Conservation (phyloP, 1,140 invertebrate genomes). For the Triops longicaudatus region DNA sequence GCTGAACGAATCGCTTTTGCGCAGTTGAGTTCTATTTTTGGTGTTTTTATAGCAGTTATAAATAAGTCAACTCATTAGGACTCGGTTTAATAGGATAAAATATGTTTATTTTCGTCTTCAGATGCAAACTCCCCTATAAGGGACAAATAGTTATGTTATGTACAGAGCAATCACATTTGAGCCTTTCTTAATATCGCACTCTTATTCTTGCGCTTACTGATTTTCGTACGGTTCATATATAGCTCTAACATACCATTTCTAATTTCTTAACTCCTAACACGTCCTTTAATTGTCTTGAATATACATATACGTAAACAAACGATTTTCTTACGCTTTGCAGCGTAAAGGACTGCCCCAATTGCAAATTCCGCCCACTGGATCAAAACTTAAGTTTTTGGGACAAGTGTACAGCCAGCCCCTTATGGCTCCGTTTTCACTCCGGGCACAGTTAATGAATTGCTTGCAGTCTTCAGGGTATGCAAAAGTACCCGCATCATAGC, state of each 20-base stretch:
- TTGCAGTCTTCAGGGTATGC: conserved; percentile 76
- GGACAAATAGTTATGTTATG: not conserved
- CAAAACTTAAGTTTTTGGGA: conserved; percentile 69
- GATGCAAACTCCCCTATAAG: not conserved
- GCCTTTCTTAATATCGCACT: not conserved
- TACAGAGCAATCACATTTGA: conserved; percentile 7
- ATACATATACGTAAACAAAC: not conserved
- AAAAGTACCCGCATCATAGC: conserved; percentile 77
- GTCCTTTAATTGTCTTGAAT: not conserved
- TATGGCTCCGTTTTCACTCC: conserved; percentile 57
- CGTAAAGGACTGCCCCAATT: conserved; percentile 51
- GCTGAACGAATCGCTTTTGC: too few relatives aligned
- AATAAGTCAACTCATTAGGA: too few relatives aligned
- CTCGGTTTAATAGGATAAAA: not conserved
- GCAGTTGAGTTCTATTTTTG: too few relatives aligned
- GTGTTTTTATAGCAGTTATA: too few relatives aligned
- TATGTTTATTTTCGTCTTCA: not conserved
- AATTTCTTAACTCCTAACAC: too few relatives aligned
- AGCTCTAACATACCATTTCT: not conserved
- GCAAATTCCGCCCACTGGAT: conserved; percentile 78
- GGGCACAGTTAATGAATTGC: conserved; percentile 79
- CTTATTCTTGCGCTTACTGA: not conserved
- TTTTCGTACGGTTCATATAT: not conserved
- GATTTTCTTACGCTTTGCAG: conserved; percentile 19
- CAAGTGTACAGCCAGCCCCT: conserved; percentile 79